Base-by-base conservation (phyloP, 1,140 invertebrate species). In the Microplitis mediator region DNA sequence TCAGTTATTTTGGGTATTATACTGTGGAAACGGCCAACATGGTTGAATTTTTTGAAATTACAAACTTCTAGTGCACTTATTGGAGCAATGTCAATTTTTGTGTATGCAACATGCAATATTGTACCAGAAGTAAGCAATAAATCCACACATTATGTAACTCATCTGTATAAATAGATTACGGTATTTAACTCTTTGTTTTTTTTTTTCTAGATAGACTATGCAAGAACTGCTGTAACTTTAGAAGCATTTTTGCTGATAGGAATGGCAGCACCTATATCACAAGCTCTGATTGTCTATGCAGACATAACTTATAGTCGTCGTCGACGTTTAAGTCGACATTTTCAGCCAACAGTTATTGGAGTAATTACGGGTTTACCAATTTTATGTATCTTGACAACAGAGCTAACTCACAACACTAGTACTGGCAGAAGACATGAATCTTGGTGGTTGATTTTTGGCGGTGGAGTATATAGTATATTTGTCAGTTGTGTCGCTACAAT, bases 21-120 rank as follows among this genome's bases (percentile, higher is more conserved):
- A 76, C 91, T 91, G 89, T 89, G 88, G 79, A 89, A 88, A 71
- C 87, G 89, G 70, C 88, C 88, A 64, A 91, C 88, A 68, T 91
- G 90, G 80, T 80, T 92, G 32, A 89, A 91, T 75, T 91, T 91
- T 84, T 84, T 92, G 52, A 92, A 92, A 84, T 86, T 92, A 71
- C 91, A 92, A 75, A 91, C 90, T 77, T 91, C 91, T 75, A 81
- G 86, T 50, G 89, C 90, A 36, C 85, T 91, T 34, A 84, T 89
- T 4, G 88, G 88, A 31, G 87, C 90, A 16, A 91, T 92, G 90
- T 84, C 87, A 2, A 87, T 91, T 54, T 92, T 91, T 78, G 86
- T 91, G 72, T 90, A 90, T 73, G 90, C 90, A 56, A 85, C 90
- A 14, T 83, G 88, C 75, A 88, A 85, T 75, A 84, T 89, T 74